phyloP scores from a whole-genome alignment of 2,797 vertebrate species.

The Poecilia picta region DNA sequence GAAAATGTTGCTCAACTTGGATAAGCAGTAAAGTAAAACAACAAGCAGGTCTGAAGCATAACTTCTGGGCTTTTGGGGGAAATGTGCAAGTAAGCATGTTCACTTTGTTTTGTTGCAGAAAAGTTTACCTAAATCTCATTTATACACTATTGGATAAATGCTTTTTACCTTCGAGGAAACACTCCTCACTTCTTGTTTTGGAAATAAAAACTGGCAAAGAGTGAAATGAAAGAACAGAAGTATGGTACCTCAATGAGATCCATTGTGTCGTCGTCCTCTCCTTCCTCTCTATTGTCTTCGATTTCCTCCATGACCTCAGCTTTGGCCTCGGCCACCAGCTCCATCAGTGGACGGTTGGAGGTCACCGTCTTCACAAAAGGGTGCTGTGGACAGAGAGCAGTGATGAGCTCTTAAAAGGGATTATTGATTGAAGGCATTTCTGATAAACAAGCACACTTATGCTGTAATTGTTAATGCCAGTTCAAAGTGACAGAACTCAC shows the following conservation, averaged over 20 bases:
- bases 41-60: neutral
- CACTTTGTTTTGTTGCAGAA: neutral
- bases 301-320: constrained; percentile 99
- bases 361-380: constrained; percentile 87
- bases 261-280: constrained; percentile 85
- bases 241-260: constrained; percentile 81
- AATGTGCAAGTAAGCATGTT: neutral
- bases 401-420: constrained; percentile 73
- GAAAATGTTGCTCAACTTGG: constrained; percentile 2
- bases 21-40: constrained; percentile 16
- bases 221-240: constrained; percentile 12
- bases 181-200: neutral
- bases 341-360: constrained; percentile 87
- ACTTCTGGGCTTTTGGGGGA: neutral
- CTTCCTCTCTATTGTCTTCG: constrained; percentile 91
- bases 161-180: neutral
- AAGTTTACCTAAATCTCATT: neutral
- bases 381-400: constrained; percentile 33
- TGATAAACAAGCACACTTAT: neutral
- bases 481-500: neutral
- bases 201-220: neutral
- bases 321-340: constrained; percentile 97
- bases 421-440: neutral
- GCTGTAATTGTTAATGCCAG: neutral
- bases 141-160: neutral